A percentile compares a stretch with the other conserved stretches of the same genome.
Evolutionary conservation across 2,888 invertebrate genomes (phyloP).

Genomic region (Odiellus spinosus): DNA sequence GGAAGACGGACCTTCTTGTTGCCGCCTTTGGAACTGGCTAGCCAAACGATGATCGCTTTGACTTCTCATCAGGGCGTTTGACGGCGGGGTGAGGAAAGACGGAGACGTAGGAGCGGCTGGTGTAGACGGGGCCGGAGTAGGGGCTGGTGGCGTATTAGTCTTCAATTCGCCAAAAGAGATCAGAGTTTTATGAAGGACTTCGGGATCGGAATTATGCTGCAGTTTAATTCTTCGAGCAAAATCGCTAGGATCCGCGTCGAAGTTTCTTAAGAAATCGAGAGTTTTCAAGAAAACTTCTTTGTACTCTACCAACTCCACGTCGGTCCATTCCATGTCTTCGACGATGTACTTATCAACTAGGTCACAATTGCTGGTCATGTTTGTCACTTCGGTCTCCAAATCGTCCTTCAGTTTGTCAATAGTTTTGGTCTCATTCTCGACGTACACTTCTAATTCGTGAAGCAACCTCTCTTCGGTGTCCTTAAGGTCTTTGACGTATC

Average conservation of each 20-base stretch:
- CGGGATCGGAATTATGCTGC: constrained; percentile 83
- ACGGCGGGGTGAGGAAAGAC: constrained; percentile 17
- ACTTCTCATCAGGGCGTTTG: constrained; percentile 61
- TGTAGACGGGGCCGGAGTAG: constrained; percentile 32
- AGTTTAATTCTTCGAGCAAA: constrained; percentile 53
- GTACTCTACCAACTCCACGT: constrained; percentile 46
- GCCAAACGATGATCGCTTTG: constrained; percentile 85
- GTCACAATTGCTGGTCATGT: constrained; percentile 92
- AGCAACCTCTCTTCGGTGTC: constrained; percentile 42
- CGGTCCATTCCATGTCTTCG: constrained; percentile 36
- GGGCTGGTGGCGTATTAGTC: constrained; percentile 46
- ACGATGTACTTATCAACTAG: constrained; percentile 79
- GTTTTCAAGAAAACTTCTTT: constrained; percentile 93
- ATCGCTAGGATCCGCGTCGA: constrained; percentile 79
- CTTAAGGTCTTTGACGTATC: constrained; percentile 29
- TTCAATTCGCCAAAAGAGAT: constrained; percentile 79
- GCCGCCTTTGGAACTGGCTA: constrained; percentile 45
- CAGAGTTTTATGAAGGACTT: constrained; percentile 71
- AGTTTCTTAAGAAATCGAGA: constrained; percentile 80
- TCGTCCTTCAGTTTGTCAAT: constrained; percentile 77
- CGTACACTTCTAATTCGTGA: constrained; percentile 60
- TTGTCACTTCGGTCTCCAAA: constrained; percentile 81
- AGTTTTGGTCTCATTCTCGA: constrained; percentile 69
- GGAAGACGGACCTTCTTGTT: constrained; percentile 13
- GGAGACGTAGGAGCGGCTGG: constrained; percentile 37